Conservation (phyloP, 2,797 vertebrate genomes). For the Arnoldichthys spilopterus region DNA sequence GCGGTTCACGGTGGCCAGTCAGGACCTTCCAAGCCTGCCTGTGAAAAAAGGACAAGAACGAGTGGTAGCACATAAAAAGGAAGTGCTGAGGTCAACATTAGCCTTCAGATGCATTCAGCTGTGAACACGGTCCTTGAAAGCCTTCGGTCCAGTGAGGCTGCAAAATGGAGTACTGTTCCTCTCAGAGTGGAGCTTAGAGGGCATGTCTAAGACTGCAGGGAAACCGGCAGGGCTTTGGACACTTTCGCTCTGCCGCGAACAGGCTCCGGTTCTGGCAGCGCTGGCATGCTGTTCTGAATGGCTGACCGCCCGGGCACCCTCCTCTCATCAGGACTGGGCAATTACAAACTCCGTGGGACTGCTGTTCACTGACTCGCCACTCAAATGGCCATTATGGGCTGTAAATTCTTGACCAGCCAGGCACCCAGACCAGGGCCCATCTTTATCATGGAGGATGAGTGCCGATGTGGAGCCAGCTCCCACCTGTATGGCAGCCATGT, state of each 20-base stretch:
- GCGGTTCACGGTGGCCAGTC: not conserved
- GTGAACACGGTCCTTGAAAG: slow-evolving; percentile 36
- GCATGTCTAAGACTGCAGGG: slow-evolving; percentile 32
- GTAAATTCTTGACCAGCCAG: slow-evolving; percentile 1
- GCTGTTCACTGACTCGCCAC: not conserved
- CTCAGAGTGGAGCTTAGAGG: slow-evolving; percentile 15
- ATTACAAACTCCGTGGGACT: slow-evolving; percentile 31
- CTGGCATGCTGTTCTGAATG: slow-evolving; percentile 21
- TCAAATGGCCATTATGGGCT: not conserved
- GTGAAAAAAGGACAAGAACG: slow-evolving; percentile 2
- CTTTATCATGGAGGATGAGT: not conserved
- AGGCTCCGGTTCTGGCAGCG: slow-evolving; percentile 14
- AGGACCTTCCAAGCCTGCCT: not conserved
- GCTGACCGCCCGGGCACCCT: slow-evolving; percentile 9
- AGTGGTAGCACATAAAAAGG: slow-evolving; percentile 26
- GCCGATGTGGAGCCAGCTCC: not conserved
- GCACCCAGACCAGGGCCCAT: not conserved
- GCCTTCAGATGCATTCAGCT: slow-evolving; percentile 36
- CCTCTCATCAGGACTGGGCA: slow-evolving; percentile 24
- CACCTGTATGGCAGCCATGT: not conserved
- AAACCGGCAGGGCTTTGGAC: slow-evolving; percentile 11
- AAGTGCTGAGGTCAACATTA: slow-evolving; percentile 40
- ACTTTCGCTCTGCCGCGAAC: slow-evolving; percentile 5
- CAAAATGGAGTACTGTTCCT: slow-evolving; percentile 33
- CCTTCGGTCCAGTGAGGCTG: slow-evolving; percentile 24